Evolutionary conservation across 2,113 vertebrate genomes (phyloP).

Genomic region (Nyctereutes procyonoides): DNA sequence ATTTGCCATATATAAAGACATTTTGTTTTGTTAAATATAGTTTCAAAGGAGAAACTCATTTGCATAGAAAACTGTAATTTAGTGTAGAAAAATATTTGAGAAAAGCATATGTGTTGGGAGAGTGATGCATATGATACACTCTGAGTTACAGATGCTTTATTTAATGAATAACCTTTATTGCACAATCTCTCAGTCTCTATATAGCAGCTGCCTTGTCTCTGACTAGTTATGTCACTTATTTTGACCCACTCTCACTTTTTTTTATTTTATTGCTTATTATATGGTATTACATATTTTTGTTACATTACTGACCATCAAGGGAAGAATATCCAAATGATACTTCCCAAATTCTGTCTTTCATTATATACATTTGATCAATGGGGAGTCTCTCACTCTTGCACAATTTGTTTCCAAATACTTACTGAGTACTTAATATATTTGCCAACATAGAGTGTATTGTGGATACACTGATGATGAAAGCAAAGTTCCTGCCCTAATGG

Average conservation of each 20-base stretch:
- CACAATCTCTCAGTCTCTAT: neutral
- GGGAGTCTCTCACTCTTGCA: neutral
- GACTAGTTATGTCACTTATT: neutral
- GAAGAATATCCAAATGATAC: neutral
- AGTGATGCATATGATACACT: neutral
- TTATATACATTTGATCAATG: neutral
- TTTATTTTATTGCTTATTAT: neutral
- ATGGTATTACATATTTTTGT: neutral
- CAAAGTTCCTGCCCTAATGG: neutral
- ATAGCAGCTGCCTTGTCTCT: neutral
- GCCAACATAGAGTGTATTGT: neutral
- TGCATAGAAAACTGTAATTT: neutral
- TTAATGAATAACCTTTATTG: neutral
- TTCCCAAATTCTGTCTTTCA: neutral
- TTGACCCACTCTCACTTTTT: neutral
- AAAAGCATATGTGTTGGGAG: neutral
- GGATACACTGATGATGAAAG: neutral
- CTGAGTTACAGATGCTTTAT: neutral
- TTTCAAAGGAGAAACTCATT: slow-evolving; percentile 39
- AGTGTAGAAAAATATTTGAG: neutral
- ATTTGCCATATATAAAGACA: neutral
- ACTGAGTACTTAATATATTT: neutral
- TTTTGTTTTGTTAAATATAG: slow-evolving; percentile 23
- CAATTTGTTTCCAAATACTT: neutral
- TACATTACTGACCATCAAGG: neutral